phyloP scores from a whole-genome alignment of 2,113 vertebrate species.

The Ophthalmolycus amberensis region DNA sequence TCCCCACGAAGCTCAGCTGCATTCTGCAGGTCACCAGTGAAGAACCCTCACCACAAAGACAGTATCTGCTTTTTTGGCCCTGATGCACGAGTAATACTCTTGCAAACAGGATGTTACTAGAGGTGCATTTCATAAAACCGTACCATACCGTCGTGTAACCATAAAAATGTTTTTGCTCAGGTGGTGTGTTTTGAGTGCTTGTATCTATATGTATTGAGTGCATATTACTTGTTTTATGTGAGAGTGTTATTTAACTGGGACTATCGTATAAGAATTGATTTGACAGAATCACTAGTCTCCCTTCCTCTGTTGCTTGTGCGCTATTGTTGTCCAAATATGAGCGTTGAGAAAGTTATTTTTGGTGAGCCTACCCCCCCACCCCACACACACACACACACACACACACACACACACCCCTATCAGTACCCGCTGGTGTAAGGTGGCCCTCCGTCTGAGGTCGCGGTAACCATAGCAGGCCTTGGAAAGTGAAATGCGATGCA shows the following conservation, averaged over 20 bases:
- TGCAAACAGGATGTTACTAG: too few species aligned
- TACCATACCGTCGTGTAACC: neutral
- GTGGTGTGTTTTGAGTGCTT: neutral
- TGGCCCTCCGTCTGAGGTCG: slow-evolving; percentile 81
- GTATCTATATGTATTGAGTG: neutral
- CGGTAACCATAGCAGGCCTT: slow-evolving; percentile 84
- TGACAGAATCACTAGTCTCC: neutral
- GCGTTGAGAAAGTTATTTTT: slow-evolving; percentile 61
- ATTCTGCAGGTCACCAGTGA: neutral
- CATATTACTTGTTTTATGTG: neutral
- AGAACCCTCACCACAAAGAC: neutral
- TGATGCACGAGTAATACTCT: accelerated
- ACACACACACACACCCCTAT: neutral
- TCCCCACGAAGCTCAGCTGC: neutral
- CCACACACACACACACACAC: neutral
- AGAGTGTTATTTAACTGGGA: neutral
- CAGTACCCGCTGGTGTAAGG: slow-evolving; percentile 35
- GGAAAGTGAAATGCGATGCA: slow-evolving; percentile 86
- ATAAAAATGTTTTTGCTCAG: neutral
- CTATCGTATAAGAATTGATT: neutral
- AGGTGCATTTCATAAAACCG: too few species aligned
- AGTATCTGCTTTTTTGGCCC: slow-evolving; percentile 1
- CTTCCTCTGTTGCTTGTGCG: neutral
- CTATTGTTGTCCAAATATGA: slow-evolving; percentile 43
- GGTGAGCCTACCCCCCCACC: slow-evolving; percentile 19